Percentiles rank a stretch among this genome's conserved stretches.
Conservation (phyloP, 2,113 vertebrate species). For the Malurus elegans region DNA sequence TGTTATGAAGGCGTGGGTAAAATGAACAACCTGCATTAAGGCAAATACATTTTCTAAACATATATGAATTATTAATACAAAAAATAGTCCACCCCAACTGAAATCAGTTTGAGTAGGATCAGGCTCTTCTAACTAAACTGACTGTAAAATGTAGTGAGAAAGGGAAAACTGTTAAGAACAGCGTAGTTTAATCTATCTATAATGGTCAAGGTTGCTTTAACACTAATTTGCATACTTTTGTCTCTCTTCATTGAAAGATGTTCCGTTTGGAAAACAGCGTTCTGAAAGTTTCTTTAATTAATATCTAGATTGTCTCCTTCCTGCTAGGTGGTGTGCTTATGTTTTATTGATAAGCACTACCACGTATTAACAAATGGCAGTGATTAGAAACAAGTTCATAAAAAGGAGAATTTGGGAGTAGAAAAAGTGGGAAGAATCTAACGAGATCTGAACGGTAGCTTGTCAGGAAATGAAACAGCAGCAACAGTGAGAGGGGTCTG, state of each 20-base stretch:
- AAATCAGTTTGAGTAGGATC: not conserved
- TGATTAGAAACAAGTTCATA: not conserved
- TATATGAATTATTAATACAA: not conserved
- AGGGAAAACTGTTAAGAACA: not conserved
- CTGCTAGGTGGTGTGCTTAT: not conserved
- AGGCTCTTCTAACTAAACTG: not conserved
- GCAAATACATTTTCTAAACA: not conserved
- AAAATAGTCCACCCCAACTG: not conserved
- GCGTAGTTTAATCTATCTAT: not conserved
- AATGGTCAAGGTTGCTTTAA: not conserved
- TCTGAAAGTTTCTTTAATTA: not conserved
- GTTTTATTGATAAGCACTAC: not conserved
- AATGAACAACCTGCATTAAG: not conserved
- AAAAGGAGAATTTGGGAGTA: not conserved
- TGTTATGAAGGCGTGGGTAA: not conserved
- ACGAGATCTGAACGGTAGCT: not conserved
- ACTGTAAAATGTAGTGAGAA: not conserved
- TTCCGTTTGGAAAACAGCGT: not conserved
- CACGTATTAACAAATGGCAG: not conserved
- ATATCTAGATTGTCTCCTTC: not conserved
- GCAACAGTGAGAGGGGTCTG: not conserved
- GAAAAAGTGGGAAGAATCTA: not conserved
- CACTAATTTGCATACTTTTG: not conserved
- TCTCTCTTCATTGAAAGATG: not conserved
- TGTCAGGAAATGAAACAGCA: not conserved